Evolutionary conservation across 2,888 invertebrate species (phyloP), one percentile per base, ranked within the genome.

Genomic region (Acleris cristana): DNA sequence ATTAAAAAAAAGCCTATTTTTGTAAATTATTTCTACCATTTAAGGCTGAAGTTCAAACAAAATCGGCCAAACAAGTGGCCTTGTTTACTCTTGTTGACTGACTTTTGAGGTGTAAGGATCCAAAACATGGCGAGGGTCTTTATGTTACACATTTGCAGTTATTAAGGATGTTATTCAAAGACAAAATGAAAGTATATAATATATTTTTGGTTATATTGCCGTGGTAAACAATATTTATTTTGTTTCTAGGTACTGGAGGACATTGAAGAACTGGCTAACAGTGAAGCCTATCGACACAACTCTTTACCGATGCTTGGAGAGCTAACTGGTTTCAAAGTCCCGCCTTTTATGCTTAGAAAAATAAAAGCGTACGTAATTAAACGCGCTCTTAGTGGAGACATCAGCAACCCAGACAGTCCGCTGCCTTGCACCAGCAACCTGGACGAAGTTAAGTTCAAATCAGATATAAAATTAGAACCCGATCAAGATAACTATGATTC

Each of bases 311-410:
- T 95, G 84, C 85, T 95, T 19, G 94, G 95, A 56, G 96, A 96
- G 78, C 84, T 97, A 69, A 94, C 95, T 69, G 96, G 96, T 0
- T 97, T 97, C 80, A 94, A 95, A 81, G 95, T 96, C 1, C 97
- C 97, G 12, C 93, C 94, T 23, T 96, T 96, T 85, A 95, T 97
- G 94, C 79, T 96, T 45, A 93, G 94, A 69, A 97, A 97, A 88
- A 96, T 97, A 81, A 95, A 95, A 74, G 87, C 92, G 0, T 96
- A 95, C 79, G 95, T 96, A 77, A 71, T 86, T 40, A 92, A 87
- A 72, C 79, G 85, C 69, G 80, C 85, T 2, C 73, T 87, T 0
- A 87, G 82, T 55, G 88, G 86, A 0, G 89, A 91, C 19, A 72
- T 84, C 4, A 79, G 80, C 18, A 88, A 84, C 67, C 83, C 81